Base-by-base conservation (phyloP, 1,140 invertebrate species). In the Protaetia brevitarsis region DNA sequence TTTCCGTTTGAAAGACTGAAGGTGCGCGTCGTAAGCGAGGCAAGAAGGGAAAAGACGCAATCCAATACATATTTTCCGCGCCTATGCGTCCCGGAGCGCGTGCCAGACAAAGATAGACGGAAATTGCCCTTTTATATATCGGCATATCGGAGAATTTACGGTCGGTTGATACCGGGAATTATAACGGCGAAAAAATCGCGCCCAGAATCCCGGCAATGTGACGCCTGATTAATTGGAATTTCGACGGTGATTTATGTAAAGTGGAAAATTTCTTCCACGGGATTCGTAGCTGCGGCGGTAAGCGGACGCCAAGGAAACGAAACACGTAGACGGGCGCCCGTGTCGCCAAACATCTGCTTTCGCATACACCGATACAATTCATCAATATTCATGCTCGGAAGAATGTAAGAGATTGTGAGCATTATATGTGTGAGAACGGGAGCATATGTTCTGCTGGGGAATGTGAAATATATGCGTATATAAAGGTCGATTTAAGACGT, bases 221-320 rank as follows among this genome's bases (percentile, higher is more conserved):
- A 51, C 41, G 41, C 41, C 41, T 51, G 41, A 51, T 51, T 51
- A 51, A 51, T 51, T 51, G 41, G 41, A 23, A 51, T 51, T 51
- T 51, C 41, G 41, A 51, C 26, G 41, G 41, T 51, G 41, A 51
- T 51, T 51, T 51, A 51, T 51, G 41, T 51, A 51, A 51, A 51
- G 26, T 23, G 41, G 41, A 51, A 51, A 23, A 23, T 51, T 51
- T 51, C 41, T 51, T 51, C 41, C 26, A 23, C 10, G 13, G 19
- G 19, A 23, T 8, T 8, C 13, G 41, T 51, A 23, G 13, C 2
- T 19, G 13, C 19, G 41, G 41, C 21, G 41, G 26, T 23, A n/a
- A n/a, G n/a, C n/a, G n/a, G n/a, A n/a, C n/a, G n/a, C n/a, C n/a
- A n/a, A n/a, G 41, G 21, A 23, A 19, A 10, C 21, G 41, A 19